Conservation (phyloP, 2,797 vertebrate species). For the Ceyx erithaca region DNA sequence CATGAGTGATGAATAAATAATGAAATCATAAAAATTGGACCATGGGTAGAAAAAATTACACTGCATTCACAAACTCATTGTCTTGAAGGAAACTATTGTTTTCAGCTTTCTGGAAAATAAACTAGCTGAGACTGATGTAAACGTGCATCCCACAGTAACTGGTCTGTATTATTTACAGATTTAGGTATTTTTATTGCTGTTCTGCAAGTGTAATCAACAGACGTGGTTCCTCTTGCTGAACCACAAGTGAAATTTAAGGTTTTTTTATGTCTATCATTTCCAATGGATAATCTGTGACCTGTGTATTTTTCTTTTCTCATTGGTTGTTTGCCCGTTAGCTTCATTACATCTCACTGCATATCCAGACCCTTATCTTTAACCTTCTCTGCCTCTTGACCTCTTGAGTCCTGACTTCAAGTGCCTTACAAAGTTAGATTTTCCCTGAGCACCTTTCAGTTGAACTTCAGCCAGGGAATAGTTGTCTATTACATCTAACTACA, state of each 20-base stretch:
- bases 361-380: neutral
- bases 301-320: neutral
- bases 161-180: neutral
- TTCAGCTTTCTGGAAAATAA: neutral
- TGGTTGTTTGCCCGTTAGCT: neutral
- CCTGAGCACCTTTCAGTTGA: neutral
- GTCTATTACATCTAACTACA: neutral
- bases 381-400: neutral
- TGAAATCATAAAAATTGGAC: neutral
- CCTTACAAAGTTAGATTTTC: neutral
- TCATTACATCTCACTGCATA: neutral
- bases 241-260: neutral
- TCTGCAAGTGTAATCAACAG: conserved; percentile 3
- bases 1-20: neutral
- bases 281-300: neutral
- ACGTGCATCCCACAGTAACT: neutral
- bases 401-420: neutral
- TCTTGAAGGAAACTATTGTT: neutral
- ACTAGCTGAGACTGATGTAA: neutral
- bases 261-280: neutral
- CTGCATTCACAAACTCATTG: neutral
- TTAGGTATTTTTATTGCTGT: neutral
- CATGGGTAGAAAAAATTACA: neutral
- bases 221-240: neutral
- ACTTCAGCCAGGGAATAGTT: neutral